phyloP scores from a whole-genome alignment of 2,113 vertebrate species.

The Garra rufa region DNA sequence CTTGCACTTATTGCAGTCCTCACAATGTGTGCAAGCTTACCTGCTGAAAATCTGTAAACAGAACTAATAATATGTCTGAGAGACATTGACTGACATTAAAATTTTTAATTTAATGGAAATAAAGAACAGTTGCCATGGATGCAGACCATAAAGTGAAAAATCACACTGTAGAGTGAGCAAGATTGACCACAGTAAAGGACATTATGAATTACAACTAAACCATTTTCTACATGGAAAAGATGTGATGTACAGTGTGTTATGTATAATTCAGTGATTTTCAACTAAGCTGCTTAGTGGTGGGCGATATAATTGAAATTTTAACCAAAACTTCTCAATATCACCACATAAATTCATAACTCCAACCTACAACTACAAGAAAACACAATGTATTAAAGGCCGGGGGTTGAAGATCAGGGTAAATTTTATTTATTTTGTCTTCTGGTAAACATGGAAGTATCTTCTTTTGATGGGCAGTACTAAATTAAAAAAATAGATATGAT shows the following conservation, averaged over 20 bases:
- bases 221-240: background rate
- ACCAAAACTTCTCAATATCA: background rate
- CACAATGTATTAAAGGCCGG: no score
- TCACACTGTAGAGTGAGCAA: no score
- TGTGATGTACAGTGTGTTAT: background rate
- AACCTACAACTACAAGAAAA: background rate
- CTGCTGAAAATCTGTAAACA: background rate
- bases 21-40: background rate
- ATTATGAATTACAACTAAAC: background rate
- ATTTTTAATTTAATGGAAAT: background rate
- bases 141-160: background rate
- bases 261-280: background rate
- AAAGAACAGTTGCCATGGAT: background rate
- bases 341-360: background rate
- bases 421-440: no score
- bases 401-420: no score
- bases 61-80: background rate
- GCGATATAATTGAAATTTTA: background rate
- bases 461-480: no score
- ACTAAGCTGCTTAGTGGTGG: background rate
- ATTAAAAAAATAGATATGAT: no score
- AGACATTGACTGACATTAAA: background rate
- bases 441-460: no score
- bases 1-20: constrained; percentile 23
- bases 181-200: background rate